These are phyloP conservation scores for Protosalanx chinensis DNA, from an alignment of 2,797 vertebrate genomes.

Conservation along the genomic window DNA sequence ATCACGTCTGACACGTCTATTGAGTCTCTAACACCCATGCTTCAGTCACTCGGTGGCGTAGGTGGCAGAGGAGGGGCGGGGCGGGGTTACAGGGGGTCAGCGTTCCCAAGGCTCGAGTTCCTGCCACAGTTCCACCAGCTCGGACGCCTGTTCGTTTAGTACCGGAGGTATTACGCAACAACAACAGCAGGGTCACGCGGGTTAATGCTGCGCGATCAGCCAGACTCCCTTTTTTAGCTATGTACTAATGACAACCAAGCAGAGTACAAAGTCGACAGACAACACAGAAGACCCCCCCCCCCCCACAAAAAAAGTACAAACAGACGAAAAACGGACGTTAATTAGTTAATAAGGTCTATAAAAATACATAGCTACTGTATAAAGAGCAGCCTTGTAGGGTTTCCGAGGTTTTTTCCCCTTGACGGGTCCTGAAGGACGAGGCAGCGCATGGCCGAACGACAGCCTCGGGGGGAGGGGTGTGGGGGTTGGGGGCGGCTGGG, in stretches of 20 bases:
- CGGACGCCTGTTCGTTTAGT: constrained; percentile 63
- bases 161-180: constrained; percentile 82
- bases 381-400: constrained; percentile 78
- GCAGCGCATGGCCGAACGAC: constrained; percentile 28
- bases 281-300: no score
- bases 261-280: no score
- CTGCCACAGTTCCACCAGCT: constrained; percentile 37
- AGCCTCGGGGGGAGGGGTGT: constrained; percentile 42
- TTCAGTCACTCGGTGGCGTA: constrained; percentile 35
- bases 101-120: constrained; percentile 34
- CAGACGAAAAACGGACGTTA: constrained; percentile 31
- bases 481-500: constrained; percentile 20
- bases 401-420: constrained; percentile 70
- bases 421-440: constrained; percentile 68
- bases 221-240: constrained; percentile 79
- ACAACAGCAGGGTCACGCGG: constrained; percentile 66
- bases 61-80: constrained; percentile 3
- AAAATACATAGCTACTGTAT: constrained; percentile 74
- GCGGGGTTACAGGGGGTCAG: constrained; percentile 42
- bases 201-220: constrained; percentile 81
- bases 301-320: constrained; percentile 65
- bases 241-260: constrained; percentile 55
- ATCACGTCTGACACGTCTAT: constrained; percentile 10
- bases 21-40: constrained; percentile 30
- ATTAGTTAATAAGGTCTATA: constrained; percentile 65